phyloP scores from a whole-genome alignment of 2,797 vertebrate species.

The Lithobates sylvaticus region DNA sequence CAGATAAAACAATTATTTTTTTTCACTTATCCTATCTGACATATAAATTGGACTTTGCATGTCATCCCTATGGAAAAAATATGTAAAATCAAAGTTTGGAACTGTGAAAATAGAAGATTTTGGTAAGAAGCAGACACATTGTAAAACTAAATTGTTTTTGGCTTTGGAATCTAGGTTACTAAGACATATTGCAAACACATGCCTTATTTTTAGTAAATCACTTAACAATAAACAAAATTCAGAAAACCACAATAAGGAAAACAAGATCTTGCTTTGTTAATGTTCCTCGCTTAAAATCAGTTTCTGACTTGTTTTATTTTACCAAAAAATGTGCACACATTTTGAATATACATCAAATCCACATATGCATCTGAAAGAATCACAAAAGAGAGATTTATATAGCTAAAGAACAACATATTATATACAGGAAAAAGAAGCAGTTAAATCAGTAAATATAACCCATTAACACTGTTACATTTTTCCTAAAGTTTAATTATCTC shows the following conservation, averaged over 20 bases:
- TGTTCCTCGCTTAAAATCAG: constrained; percentile 56
- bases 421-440: not conserved
- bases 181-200: constrained; percentile 78
- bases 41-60: constrained; percentile 4
- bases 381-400: not conserved
- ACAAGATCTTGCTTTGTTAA: constrained; percentile 61
- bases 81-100: constrained; percentile 17
- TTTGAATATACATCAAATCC: not conserved
- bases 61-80: not conserved
- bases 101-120: constrained; percentile 22
- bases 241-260: constrained; percentile 73
- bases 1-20: constrained; percentile 26
- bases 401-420: not conserved
- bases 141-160: constrained; percentile 45
- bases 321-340: constrained; percentile 66
- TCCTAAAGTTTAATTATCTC: too few relatives aligned
- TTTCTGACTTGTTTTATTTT: constrained; percentile 31
- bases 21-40: not conserved
- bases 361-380: not conserved
- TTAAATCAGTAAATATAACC: not conserved
- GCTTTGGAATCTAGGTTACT: constrained; percentile 61
- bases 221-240: constrained; percentile 73
- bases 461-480: not conserved
- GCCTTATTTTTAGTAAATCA: constrained; percentile 68
- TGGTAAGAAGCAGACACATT: constrained; percentile 6